Evolutionary conservation across 2,797 vertebrate species (phyloP).

Genomic region (Poeciliopsis gracilis): DNA sequence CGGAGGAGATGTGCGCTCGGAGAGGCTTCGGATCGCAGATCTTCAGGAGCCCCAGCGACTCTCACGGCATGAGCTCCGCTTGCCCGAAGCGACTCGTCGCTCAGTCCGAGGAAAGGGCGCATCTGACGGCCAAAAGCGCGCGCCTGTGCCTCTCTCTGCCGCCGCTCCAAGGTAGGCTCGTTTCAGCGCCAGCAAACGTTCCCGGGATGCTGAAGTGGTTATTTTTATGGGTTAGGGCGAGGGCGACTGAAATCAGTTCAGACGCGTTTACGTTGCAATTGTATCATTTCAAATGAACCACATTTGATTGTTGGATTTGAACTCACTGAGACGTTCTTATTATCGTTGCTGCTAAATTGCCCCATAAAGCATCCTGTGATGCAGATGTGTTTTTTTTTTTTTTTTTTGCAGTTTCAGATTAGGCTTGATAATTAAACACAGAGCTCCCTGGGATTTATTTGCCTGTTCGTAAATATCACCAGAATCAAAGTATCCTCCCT

Average conservation of each 20-base stretch:
- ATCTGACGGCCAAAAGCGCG: slow-evolving; percentile 66
- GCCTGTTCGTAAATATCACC: slow-evolving; percentile 67
- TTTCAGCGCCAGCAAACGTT: not conserved
- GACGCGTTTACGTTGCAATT: not conserved
- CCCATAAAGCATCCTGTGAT: slow-evolving; percentile 43
- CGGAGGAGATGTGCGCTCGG: slow-evolving; percentile 78
- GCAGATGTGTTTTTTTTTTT: slow-evolving; percentile 16
- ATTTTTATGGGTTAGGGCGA: no score
- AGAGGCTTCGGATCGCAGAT: slow-evolving; percentile 64
- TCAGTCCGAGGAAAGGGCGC: slow-evolving; percentile 67
- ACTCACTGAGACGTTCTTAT: not conserved
- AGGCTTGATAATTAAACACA: slow-evolving; percentile 65
- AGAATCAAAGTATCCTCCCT: slow-evolving; percentile 58
- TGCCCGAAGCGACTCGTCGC: slow-evolving; percentile 59
- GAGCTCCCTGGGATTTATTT: slow-evolving; percentile 37
- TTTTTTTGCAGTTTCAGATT: slow-evolving; percentile 60
- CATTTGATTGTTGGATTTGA: not conserved
- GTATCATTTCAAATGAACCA: not conserved
- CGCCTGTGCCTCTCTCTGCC: slow-evolving; percentile 69
- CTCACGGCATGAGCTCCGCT: slow-evolving; percentile 50
- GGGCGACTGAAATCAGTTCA: not conserved
- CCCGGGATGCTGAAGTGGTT: not conserved
- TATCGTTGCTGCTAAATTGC: not conserved
- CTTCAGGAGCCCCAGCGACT: slow-evolving; percentile 65
- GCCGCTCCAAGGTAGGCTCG: slow-evolving; percentile 71